These are phyloP conservation scores for Papilio dardanus DNA, from an alignment of 1,140 invertebrate species.

Conservation along the genomic window DNA sequence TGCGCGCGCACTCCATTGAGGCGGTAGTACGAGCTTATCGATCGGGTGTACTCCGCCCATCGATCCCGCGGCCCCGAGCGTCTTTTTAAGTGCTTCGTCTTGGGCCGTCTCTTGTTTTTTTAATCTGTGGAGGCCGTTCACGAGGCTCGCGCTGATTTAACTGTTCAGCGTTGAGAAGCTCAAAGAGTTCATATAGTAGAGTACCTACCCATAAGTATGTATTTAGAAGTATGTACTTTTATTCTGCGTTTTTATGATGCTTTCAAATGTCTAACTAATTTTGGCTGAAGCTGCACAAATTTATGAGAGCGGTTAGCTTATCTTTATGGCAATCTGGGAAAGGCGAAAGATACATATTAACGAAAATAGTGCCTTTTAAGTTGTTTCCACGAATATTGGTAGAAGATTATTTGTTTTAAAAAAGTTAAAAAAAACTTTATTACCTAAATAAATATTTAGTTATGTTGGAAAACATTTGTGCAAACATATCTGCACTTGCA, in stretches of 20 bases:
- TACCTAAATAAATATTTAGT: too few relatives aligned
- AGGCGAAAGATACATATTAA: too few relatives aligned
- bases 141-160: constrained; percentile 36
- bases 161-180: constrained; percentile 9
- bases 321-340: too few relatives aligned
- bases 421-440: neutral
- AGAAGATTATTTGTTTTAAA: neutral
- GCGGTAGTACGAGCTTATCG: constrained; percentile 72
- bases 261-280: too few relatives aligned
- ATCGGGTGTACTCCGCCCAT: constrained; percentile 70
- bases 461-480: neutral
- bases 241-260: too few relatives aligned
- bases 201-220: too few relatives aligned
- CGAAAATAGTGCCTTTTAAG: too few relatives aligned
- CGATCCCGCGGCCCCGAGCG: constrained; percentile 60
- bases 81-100: constrained; percentile 63
- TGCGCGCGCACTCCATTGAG: constrained; percentile 78
- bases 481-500: too few relatives aligned
- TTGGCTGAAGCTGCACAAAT: too few relatives aligned
- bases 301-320: too few relatives aligned
- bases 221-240: too few relatives aligned
- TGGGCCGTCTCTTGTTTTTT: constrained; percentile 58
- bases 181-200: neutral
- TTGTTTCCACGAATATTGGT: neutral
- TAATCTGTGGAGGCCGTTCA: constrained; percentile 48